Evolutionary conservation across 2,888 invertebrate species (phyloP), one percentile per base, ranked within the genome.

Genomic region (Bombylius discolor): DNA sequence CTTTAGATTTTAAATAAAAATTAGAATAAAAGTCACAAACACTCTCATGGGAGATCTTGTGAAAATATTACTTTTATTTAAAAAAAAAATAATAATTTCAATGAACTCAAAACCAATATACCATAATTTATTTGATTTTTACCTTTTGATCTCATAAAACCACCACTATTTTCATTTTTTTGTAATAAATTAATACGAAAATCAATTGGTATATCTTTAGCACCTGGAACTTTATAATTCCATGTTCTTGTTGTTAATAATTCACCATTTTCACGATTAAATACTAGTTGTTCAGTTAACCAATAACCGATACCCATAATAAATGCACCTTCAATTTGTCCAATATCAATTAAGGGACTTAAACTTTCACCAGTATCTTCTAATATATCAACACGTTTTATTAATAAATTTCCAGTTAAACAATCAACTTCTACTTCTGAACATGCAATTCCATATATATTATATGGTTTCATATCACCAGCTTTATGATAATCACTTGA

Each of bases 301-400:
- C 82, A 86, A 63, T 83, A 84, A 1, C 89, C 89, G n/a, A 75
- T 70, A 53, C 76, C 85, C 84, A 85, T 84, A 0, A 84, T 70
- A 61, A 85, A 86, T 0, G 84, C 84, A 7, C 87, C 88, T 73
- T 85, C 84, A 8, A 83, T 77, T 76, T 87, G 85, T 9, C 85
- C 85, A n/a, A 85, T 73, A 65, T 86, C 86, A 34, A 85, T 71
- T 50, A 78, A 72, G 0, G 85, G 85, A 66, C 78, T 85, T 60
- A 85, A 68, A 66, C 83, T 84, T 61, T 79, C 70, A 1, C 86
- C 86, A 1, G 79, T 78, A 64, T 86, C 86, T 64, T 85, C 84
- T 3, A 84, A 63, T 33, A 87, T 63, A 66, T 87, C 85, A 0
- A 81, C 80, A 33, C 85, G 71, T 0, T 67, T 65, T 42, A 84